Evolutionary conservation across 2,797 vertebrate species (phyloP), one percentile per base, ranked within the genome.

Genomic region (Eospalax fontanierii): DNA sequence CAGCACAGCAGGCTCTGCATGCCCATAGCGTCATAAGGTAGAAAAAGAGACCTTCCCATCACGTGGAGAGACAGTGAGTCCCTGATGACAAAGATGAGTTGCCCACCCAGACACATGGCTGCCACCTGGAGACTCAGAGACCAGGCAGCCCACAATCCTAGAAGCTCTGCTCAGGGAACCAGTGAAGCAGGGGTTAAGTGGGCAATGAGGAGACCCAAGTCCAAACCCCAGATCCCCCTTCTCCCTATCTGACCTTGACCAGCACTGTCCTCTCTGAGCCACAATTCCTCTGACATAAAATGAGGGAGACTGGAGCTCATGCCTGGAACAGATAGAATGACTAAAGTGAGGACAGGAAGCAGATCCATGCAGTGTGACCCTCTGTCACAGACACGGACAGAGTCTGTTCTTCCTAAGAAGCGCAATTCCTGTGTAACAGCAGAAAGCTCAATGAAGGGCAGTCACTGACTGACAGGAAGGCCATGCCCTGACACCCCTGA

Each of bases 201-300:
- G 65, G 18, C 24, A 70, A 40, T 18, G 38, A 24, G 65, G n/a
- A 43, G 59, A 28, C 43, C 43, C 1, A 11, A 1, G 6, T 9
- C 80, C 73, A 76, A 0, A 79, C 38, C 18, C 76, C 14, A 2
- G 22, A 8, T 30, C 70, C 59, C 38, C 85, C 35, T 83, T 54
- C 86, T 40, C 46, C 18, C 78, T n/a, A n/a, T 22, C 38, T 26
- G 19, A 46, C 70, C 65, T 22, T 54, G 73, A 30, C 71, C 30
- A 4, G 30, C 65, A 71, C 63, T 65, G 70, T 2, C 4, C 50
- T 65, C 82, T 91, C 30, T 14, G n/a, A 78, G 87, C 50, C 85
- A 88, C 63, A 87, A 70, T 87, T 65, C 81, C 40, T 83, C 80
- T 93, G 40, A 70, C 66, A 26, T 86, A 8, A 81, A 90, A 93